Evolutionary conservation across 2,113 vertebrate species (phyloP), one percentile per base, ranked within the genome.

Genomic region (Promerops cafer): DNA sequence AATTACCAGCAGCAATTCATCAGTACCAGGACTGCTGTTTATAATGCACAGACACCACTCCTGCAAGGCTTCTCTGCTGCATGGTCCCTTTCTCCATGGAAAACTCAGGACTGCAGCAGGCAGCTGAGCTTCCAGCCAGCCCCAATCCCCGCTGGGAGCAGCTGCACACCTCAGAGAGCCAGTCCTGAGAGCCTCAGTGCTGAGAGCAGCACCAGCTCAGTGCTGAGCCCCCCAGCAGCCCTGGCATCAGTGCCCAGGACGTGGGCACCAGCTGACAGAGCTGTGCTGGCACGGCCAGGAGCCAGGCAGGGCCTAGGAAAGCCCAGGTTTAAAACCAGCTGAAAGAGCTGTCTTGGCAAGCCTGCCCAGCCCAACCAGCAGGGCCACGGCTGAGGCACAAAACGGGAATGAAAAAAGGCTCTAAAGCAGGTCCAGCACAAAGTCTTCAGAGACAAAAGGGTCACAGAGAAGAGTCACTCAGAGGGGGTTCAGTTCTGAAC

Each of bases 11-110:
- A 7, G n/a, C 56, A 95, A 74, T 82, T 78, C 15, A 11, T 68
- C 52, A 49, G 33, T 10, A 49, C 44, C 64, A 63, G 61, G 24
- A 13, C 18, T 61, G 61, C 27, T 66, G 57, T 54, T 86, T n/a
- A 2, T 6, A 56, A 79, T 1, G 45, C 45, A 52, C 0, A 1
- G 52, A 39, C 22, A 9, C 47, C 1, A 9, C 2, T 96, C 50
- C 76, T 68, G 20, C 33, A 83, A 6, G 0, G 0, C 53, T 65
- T 20, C 71, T 64, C 69, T 54, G 83, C 68, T 80, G 74, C 47
- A 28, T 0, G 30, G 22, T 18, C 86, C 39, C 24, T 28, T 91
- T 80, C 33, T 35, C 18, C 7, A 17, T 1, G 49, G 52, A 30
- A 64, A 45, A 71, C 11, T 30, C 33, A 31, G 47, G 65, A 66